Evolutionary conservation across 2,797 vertebrate species (phyloP).

Genomic region (Amphiprion clarkii): DNA sequence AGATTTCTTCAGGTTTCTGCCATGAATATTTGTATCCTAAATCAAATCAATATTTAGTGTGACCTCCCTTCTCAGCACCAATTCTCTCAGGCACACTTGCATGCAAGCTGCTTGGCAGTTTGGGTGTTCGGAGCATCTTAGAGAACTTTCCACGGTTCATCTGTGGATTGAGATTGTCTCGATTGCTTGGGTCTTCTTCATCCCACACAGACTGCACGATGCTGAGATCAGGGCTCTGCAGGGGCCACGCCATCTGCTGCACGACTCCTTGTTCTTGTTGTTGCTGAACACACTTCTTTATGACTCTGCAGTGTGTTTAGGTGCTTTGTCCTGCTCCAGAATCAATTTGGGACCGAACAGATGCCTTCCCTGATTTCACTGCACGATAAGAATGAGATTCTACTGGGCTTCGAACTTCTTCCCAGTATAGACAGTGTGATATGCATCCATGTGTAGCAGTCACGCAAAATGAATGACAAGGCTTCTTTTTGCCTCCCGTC

Average conservation of each 20-base stretch:
- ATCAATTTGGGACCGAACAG: not conserved
- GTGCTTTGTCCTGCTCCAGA: not conserved
- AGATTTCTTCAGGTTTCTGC: not conserved
- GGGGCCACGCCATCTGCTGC: not conserved
- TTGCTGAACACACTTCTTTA: constrained; percentile 8
- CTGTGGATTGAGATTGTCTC: not conserved
- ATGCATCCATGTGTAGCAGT: not conserved
- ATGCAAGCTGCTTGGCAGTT: not conserved
- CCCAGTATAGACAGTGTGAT: not conserved
- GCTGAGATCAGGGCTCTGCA: constrained; percentile 15
- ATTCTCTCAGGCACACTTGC: not conserved
- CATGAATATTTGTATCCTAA: not conserved
- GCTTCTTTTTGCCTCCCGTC: constrained; percentile 1
- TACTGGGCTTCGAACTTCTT: not conserved
- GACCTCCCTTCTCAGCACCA: constrained; percentile 17
- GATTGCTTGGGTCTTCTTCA: constrained; percentile 6
- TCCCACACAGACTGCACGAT: constrained; percentile 2
- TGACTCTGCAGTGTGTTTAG: not conserved
- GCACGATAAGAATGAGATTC: not conserved
- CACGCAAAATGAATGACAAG: not conserved
- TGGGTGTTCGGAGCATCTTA: not conserved
- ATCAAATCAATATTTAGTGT: constrained; percentile 15
- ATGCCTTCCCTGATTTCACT: not conserved
- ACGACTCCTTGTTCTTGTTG: not conserved
- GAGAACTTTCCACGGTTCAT: not conserved